Conservation (phyloP, 1,140 invertebrate genomes). For the Sycophaga agraensis region DNA sequence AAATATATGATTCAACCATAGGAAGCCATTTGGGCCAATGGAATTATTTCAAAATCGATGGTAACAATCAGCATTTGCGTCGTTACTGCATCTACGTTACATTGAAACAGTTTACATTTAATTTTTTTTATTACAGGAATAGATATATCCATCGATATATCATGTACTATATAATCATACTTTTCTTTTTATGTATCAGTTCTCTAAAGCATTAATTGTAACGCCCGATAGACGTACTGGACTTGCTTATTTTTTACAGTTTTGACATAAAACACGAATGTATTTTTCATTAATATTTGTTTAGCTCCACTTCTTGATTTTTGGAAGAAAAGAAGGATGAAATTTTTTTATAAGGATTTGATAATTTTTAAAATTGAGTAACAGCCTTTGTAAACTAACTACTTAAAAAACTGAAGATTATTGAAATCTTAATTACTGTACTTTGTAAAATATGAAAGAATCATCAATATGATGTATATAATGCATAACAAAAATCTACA, state of each 20-base stretch:
- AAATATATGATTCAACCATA: neutral
- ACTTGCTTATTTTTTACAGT: conserved; percentile 14
- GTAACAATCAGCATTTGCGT: conserved; percentile 4
- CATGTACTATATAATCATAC: neutral
- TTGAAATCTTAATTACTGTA: neutral
- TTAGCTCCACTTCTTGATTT: neutral
- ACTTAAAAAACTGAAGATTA: neutral
- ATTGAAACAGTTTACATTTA: conserved; percentile 21
- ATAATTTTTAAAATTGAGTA: neutral
- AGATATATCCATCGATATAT: conserved; percentile 11
- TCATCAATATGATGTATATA: neutral
- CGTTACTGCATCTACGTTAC: conserved; percentile 8
- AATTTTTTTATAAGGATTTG: neutral
- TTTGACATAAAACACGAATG: conserved; percentile 18
- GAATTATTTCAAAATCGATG: conserved; percentile 27
- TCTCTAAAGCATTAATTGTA: conserved; percentile 1
- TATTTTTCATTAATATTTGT: neutral
- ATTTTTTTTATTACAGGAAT: conserved; percentile 9
- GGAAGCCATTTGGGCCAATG: neutral
- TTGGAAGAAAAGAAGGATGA: too few species aligned
- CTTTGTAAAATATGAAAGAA: neutral
- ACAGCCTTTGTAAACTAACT: neutral
- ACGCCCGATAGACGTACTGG: neutral
- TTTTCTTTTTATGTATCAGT: neutral
- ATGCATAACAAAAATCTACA: neutral